phyloP scores from a whole-genome alignment of 2,888 invertebrate species.

The Lepidocyrtinus sp. region DNA sequence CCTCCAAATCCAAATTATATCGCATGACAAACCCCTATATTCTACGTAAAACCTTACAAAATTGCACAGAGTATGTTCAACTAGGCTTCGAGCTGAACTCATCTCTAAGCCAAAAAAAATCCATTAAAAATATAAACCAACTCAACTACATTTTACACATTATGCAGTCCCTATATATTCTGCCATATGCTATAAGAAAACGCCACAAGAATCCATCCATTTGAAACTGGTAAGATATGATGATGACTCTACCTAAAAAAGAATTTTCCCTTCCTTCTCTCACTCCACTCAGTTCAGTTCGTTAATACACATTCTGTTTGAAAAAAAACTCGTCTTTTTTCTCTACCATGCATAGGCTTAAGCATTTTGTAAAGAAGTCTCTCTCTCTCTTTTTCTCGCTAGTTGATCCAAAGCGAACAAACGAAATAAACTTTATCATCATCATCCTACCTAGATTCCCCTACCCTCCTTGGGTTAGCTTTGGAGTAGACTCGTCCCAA shows the following conservation, averaged over 20 bases:
- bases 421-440: slow-evolving; percentile 41
- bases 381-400: not conserved
- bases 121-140: not conserved
- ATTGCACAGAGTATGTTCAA: not conserved
- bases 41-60: not conserved
- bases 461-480: not conserved
- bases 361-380: not conserved
- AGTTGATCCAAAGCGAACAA: slow-evolving; percentile 20
- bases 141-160: not conserved
- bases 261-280: not conserved
- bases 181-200: not conserved
- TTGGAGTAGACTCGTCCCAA: not conserved
- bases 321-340: slow-evolving; percentile 12
- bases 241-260: not conserved
- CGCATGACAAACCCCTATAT: not conserved
- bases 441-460: not conserved
- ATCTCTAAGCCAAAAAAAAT: too few species aligned
- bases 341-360: not conserved
- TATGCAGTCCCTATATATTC: not conserved
- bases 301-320: not conserved
- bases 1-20: too few species aligned
- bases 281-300: not conserved
- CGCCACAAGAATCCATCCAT: not conserved
- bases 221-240: not conserved
- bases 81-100: too few species aligned